phyloP scores from a whole-genome alignment of 1,140 invertebrate species.

The Littorina saxatilis region DNA sequence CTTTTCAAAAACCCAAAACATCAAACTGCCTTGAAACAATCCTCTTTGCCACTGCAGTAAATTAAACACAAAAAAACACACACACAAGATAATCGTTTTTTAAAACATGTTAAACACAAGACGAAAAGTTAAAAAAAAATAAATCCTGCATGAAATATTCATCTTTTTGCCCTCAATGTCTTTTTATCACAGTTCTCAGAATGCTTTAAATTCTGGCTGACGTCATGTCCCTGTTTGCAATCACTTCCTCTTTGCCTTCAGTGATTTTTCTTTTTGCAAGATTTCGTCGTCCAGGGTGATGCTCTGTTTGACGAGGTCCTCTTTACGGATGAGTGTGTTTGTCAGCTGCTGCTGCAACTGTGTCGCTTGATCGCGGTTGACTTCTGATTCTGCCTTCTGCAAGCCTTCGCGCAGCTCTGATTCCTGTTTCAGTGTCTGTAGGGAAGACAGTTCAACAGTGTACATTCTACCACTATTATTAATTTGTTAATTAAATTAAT shows the following conservation, averaged over 20 bases:
- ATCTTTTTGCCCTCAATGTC: not conserved
- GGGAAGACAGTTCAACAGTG: too few relatives aligned
- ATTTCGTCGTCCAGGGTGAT: constrained; percentile 60
- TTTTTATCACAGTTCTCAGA: not conserved
- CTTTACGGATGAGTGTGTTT: constrained; percentile 50
- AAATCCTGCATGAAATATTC: too few relatives aligned
- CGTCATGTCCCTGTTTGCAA: not conserved
- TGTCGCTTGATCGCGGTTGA: constrained; percentile 36
- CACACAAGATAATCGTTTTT: too few relatives aligned
- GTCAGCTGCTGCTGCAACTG: constrained; percentile 54
- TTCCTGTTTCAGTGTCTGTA: constrained; percentile 57
- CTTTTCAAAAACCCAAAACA: too few relatives aligned
- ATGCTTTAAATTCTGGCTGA: not conserved
- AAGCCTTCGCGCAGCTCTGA: constrained; percentile 59
- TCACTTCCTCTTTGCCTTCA: constrained; percentile 48
- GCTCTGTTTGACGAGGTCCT: constrained; percentile 60
- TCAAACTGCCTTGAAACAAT: too few relatives aligned
- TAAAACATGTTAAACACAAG: too few relatives aligned
- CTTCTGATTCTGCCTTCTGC: constrained; percentile 44
- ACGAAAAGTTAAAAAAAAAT: too few relatives aligned
- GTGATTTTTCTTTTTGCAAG: constrained; percentile 62
- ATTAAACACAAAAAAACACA: too few relatives aligned
- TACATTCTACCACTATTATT: too few relatives aligned
- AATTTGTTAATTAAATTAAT: too few relatives aligned
- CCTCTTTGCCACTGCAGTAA: too few relatives aligned